Evolutionary conservation across 2,888 invertebrate species (phyloP), one percentile per base, ranked within the genome.

Genomic region (Caprella mutica): DNA sequence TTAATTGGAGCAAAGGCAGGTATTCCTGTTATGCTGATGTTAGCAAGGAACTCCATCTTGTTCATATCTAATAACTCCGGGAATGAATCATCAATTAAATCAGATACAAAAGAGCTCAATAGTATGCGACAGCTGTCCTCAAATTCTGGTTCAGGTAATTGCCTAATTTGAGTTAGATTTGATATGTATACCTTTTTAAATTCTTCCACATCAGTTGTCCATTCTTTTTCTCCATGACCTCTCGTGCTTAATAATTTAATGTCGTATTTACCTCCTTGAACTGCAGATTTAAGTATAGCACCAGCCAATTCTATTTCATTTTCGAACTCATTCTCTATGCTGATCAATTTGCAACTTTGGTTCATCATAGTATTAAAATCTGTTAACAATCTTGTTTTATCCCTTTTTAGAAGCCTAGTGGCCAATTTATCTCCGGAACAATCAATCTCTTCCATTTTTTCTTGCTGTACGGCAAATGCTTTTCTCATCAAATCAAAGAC

Each of bases 61-160:
- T 56, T 50, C 19, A 42, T 24, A 4, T 55, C 17, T 14, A 50
- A 26, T 35, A 58, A 9, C 12, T 51, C 24, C 5, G 29, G 26
- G 24, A 61, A 56, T 21, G 33, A 44, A 2, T 30, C 24, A 30
- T 61, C 61, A 21, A 55, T 51, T 5, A 61, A 52, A 19, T 61
- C 61, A n/a, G 24, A 17, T 8, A 61, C 8, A 12, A 51, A 51
- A 8, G 61, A 61, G 14, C 44, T 46, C 52, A 61, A 29, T 5
- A 54, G 40, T 12, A 61, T 35, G 6, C 58, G 40, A 35, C 61
- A 61, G 26, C 61, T 55, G 35, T 61, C 61, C 1, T 61, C 61
- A 26, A 55, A 52, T 4, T 26, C 19, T 17, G 30, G 8, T 5
- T 46, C 30, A 26, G 53, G 53, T 5, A 59, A 38, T 5, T 14